Base-by-base conservation (phyloP, 1,140 invertebrate genomes). In the Drosophila hydei region DNA sequence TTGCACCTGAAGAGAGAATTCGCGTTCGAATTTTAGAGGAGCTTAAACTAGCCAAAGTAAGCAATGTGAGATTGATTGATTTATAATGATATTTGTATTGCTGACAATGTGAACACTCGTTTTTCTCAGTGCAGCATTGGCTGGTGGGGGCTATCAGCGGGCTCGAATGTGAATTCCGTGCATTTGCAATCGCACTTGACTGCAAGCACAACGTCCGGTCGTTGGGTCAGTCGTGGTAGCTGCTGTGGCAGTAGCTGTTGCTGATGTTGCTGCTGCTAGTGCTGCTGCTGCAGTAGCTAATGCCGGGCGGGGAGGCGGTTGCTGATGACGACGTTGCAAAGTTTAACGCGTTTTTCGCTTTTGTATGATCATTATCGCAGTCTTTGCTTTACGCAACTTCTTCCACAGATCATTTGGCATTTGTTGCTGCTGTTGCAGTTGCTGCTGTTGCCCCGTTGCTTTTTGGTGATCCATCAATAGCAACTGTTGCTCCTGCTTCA, bases 111-210 rank as follows among this genome's bases (percentile, higher is more conserved):
- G 11, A 16, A 2, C 38, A 40, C 38, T 40, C 3, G 9, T 25
- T 50, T 23, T 42, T 42, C 8, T 40, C 12, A 56, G 38, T 56
- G 54, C 12, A 43, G 9, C 38, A 2, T 4, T 52, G 11, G 16
- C 11, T 52, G 9, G 14, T 38, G 50, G 40, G 42, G 12, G 8
- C n/a, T 7, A 25, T 23, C 45, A n/a, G 50, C 62, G 30, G 77
- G 74, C 81, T 69, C 75, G 75, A 88, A 88, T 83, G 83, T 79
- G 83, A 88, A 88, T 88, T 88, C 83, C 83, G 83, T 88, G 83
- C 83, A 88, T 88, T 88, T 88, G 83, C 83, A 83, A 88, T 88
- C 83, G 83, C 83, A 88, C 83, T 87, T 88, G 83, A 77, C 83
- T 73, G 84, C 75, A 59, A 59, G 38, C 61, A 64, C 52, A 76